Evolutionary conservation across 2,888 invertebrate species (phyloP).

Genomic region (Conistra vaccinii): DNA sequence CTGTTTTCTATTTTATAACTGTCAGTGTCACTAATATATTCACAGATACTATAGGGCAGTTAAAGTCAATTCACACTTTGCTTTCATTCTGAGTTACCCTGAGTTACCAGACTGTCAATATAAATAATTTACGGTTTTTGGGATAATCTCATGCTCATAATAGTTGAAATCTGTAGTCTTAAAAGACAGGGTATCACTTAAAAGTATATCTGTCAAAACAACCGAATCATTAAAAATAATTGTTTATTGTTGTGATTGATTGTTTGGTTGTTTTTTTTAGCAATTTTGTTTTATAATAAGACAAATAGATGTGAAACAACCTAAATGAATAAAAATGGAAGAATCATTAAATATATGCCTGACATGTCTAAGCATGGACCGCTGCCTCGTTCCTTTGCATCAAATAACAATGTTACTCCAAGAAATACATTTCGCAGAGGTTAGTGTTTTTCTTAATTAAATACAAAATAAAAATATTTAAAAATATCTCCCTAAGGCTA

Average conservation of each 20-base stretch:
- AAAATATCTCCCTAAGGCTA: too few relatives aligned
- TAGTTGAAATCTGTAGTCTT: too few relatives aligned
- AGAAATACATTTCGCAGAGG: slow-evolving; percentile 59
- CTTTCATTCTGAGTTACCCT: not conserved
- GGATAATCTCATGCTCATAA: not conserved
- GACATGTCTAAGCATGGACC: slow-evolving; percentile 69
- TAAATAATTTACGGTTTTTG: slow-evolving; percentile 19
- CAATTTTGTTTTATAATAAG: not conserved
- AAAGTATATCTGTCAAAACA: not conserved
- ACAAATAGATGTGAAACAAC: not conserved
- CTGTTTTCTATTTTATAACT: not conserved
- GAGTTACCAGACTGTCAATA: not conserved
- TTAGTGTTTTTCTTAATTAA: slow-evolving; percentile 33
- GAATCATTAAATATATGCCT: slow-evolving; percentile 60
- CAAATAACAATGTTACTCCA: slow-evolving; percentile 56
- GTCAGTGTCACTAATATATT: not conserved
- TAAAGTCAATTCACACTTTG: not conserved
- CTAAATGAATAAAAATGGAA: slow-evolving; percentile 53
- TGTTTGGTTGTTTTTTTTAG: not conserved
- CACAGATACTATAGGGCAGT: not conserved
- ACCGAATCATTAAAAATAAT: not conserved
- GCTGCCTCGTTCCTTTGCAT: slow-evolving; percentile 57
- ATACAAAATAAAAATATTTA: not conserved
- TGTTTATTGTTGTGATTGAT: not conserved
- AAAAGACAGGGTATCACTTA: not conserved